phyloP scores from a whole-genome alignment of 2,888 invertebrate species.

The Brenthis ino region DNA sequence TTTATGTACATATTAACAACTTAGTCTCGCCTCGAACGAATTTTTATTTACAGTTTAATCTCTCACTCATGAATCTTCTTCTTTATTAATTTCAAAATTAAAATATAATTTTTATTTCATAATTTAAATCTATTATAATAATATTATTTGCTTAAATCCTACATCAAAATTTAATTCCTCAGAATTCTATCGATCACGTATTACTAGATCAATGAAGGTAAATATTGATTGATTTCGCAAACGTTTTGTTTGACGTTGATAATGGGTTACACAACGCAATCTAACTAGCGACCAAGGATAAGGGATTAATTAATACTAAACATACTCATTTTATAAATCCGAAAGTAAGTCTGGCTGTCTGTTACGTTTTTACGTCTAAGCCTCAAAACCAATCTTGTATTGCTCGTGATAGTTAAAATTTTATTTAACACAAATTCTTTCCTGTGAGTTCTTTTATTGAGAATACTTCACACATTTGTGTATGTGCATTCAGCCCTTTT shows the following conservation, averaged over 20 bases:
- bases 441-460: too few species aligned
- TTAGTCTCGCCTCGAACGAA: too few species aligned
- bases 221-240: conserved; percentile 25
- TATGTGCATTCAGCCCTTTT: too few species aligned
- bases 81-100: too few species aligned
- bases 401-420: too few species aligned
- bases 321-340: neutral
- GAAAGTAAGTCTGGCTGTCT: too few species aligned
- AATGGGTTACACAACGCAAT: conserved; percentile 25
- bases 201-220: conserved; percentile 20
- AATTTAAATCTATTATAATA: neutral
- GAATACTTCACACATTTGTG: too few species aligned
- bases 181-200: conserved; percentile 14
- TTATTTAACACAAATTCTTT: neutral
- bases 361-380: too few species aligned
- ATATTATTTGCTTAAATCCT: neutral
- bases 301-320: neutral
- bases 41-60: too few species aligned
- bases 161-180: conserved; percentile 7
- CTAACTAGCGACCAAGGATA: conserved; percentile 15
- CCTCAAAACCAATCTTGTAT: too few species aligned
- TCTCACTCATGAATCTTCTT: too few species aligned
- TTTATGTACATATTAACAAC: too few species aligned
- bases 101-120: neutral
- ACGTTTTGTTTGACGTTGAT: conserved; percentile 25